Base-by-base conservation (phyloP, 2,113 vertebrate genomes). In the Cathartes aura region DNA sequence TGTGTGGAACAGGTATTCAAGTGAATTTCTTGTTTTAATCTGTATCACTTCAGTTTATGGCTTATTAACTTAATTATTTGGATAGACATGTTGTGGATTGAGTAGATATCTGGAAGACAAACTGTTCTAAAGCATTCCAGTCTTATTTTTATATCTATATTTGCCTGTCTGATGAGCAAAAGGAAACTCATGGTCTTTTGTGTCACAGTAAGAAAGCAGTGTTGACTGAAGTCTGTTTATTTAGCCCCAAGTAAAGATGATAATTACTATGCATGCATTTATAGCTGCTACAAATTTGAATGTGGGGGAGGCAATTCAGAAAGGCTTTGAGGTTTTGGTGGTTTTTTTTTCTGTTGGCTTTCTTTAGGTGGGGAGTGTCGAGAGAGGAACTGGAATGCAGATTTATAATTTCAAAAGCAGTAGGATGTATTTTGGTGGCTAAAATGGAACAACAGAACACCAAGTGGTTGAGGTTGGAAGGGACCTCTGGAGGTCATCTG, bases 201-300 rank as follows among this genome's bases (percentile, higher is more conserved):
- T 86, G 71, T 67, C n/a, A 8, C 52, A 15, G 20, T 80, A 34
- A 76, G 50, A 56, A 81, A 59, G 63, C 10, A 1, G 9, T 22
- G 21, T 83, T 96, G 87, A 82, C 64, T 76, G 71, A 80, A 89
- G 67, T 68, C 62, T 80, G 71, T 90, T 94, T 90, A 43, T 93
- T 97, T 92, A 96, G 88, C 86, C 72, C 26, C 50, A n/a, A 67
- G 93, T 71, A 30, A 87, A 76, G 63, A 58, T 62, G 38, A 21
- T 94, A 45, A 88, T 92, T 80, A 47, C 66, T 94, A 8, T 53
- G 71, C 18, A 38, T 81, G 52, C 24, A 8, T 93, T 96, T 90
- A 85, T 87, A 94, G 85, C 68, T 81, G 55, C 82, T 87, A 63
- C 50, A 40, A 67, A 47, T 73, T 58, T 74, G 45, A 67, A 23